A percentile compares a stretch with the other conserved stretches of the same genome.
Conservation (phyloP, 2,888 invertebrate species). For the Erynnis tages region DNA sequence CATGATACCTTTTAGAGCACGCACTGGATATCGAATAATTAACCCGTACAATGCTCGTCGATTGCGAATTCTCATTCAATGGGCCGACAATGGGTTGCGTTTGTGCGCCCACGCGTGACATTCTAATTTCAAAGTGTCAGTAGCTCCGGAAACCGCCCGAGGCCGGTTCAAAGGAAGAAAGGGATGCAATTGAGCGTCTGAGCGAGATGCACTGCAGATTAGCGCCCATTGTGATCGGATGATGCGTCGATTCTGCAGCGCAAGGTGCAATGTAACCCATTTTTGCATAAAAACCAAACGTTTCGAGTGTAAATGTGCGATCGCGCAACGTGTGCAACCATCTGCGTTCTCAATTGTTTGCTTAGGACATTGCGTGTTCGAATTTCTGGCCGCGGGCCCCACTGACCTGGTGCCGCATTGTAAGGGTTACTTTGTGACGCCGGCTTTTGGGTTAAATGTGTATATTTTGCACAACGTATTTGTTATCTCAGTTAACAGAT, state of each 20-base stretch:
- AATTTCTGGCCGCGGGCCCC: slow-evolving; percentile 34
- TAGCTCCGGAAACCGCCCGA: slow-evolving; percentile 61
- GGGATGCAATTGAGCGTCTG: slow-evolving; percentile 42
- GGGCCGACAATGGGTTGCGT: slow-evolving; percentile 64
- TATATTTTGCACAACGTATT: slow-evolving; percentile 36
- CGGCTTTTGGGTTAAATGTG: slow-evolving; percentile 39
- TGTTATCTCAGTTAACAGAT: slow-evolving; percentile 12
- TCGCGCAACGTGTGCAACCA: slow-evolving; percentile 67
- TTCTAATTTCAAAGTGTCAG: slow-evolving; percentile 72
- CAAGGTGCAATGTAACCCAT: slow-evolving; percentile 77
- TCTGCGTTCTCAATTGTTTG: slow-evolving; percentile 69
- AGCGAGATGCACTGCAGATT: slow-evolving; percentile 58
- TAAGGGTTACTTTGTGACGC: slow-evolving; percentile 64
- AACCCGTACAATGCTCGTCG: slow-evolving; percentile 46
- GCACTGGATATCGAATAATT: slow-evolving; percentile 39
- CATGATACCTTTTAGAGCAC: slow-evolving; percentile 27
- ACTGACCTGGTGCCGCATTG: slow-evolving; percentile 49
- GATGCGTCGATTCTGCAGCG: slow-evolving; percentile 57
- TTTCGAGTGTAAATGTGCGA: slow-evolving; percentile 46
- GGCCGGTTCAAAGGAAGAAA: slow-evolving; percentile 52
- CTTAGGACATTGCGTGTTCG: slow-evolving; percentile 51
- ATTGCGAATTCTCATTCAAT: slow-evolving; percentile 50
- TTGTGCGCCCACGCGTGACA: slow-evolving; percentile 74
- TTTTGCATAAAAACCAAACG: slow-evolving; percentile 64
- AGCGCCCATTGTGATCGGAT: slow-evolving; percentile 60